A percentile compares a stretch with the other conserved stretches of the same genome.
Evolutionary conservation across 1,140 invertebrate genomes (phyloP).

Genomic region (Drosophila takahashii): DNA sequence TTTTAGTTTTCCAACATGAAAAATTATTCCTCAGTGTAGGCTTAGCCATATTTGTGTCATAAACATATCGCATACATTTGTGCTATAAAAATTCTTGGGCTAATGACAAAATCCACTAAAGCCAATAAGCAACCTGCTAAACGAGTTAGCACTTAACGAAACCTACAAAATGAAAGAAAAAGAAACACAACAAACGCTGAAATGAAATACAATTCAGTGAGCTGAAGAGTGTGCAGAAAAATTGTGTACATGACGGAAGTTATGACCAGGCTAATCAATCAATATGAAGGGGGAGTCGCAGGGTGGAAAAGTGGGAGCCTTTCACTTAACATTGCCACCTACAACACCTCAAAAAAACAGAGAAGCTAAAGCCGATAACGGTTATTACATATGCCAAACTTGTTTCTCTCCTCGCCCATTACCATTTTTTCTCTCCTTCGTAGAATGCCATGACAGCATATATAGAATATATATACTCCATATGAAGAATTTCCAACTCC

Average conservation of each 20-base stretch:
- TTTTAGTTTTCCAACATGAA: background rate
- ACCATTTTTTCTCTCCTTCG: constrained; percentile 28
- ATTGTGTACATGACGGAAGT: constrained; percentile 62
- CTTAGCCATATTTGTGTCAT: constrained; percentile 51
- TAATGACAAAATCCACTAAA: constrained; percentile 72
- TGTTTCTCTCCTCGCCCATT: constrained; percentile 35
- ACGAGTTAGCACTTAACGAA: constrained; percentile 42
- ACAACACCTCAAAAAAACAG: constrained; percentile 36
- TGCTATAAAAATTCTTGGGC: constrained; percentile 63
- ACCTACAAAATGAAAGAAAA: constrained; percentile 15
- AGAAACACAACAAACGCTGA: background rate
- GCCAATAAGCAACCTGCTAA: constrained; percentile 61
- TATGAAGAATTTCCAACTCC: constrained; percentile 45
- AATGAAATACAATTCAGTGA: constrained; percentile 24
- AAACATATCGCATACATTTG: constrained; percentile 58
- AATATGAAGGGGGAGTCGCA: constrained; percentile 13
- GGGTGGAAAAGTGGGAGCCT: constrained; percentile 38
- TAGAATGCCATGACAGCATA: constrained; percentile 63
- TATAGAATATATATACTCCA: constrained; percentile 34
- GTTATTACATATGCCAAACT: constrained; percentile 75
- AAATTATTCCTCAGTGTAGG: constrained; percentile 16
- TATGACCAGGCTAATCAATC: constrained; percentile 62
- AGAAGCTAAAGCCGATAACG: constrained; percentile 45
- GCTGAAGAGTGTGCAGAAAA: constrained; percentile 28
- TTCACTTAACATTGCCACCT: constrained; percentile 64